phyloP scores from a whole-genome alignment of 2,888 invertebrate genomes.

The Mayetiola destructor region DNA sequence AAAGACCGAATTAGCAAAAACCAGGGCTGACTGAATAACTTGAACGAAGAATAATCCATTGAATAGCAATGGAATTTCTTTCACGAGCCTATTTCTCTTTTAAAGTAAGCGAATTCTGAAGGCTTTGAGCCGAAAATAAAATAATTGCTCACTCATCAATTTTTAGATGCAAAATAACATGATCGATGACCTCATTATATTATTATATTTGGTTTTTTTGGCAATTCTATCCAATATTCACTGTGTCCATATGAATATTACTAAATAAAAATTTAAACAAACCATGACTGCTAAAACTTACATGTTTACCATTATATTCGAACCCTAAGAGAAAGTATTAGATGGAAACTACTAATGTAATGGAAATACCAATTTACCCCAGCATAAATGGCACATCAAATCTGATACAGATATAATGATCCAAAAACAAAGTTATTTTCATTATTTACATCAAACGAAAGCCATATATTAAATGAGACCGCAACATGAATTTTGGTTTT shows the following conservation, averaged over 20 bases:
- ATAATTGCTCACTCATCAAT: neutral
- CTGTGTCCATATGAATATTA: neutral
- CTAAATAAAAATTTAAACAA: neutral
- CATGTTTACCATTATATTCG: neutral
- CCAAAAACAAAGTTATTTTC: neutral
- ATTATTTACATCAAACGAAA: neutral
- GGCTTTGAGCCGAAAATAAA: neutral
- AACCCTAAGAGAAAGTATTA: too few relatives aligned
- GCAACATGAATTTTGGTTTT: neutral
- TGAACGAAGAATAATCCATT: neutral
- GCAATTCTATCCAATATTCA: neutral
- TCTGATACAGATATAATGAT: neutral
- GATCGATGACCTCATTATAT: neutral
- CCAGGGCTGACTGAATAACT: neutral
- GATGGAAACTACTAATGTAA: too few relatives aligned
- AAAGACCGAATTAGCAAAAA: neutral
- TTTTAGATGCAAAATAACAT: neutral
- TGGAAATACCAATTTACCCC: too few relatives aligned
- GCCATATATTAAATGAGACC: neutral
- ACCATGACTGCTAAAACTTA: neutral
- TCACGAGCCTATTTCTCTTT: neutral
- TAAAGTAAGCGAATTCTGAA: neutral
- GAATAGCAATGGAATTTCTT: neutral
- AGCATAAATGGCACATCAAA: neutral
- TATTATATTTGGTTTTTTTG: neutral